Conservation (phyloP, 1,140 invertebrate species). For the Drosophila takahashii region DNA sequence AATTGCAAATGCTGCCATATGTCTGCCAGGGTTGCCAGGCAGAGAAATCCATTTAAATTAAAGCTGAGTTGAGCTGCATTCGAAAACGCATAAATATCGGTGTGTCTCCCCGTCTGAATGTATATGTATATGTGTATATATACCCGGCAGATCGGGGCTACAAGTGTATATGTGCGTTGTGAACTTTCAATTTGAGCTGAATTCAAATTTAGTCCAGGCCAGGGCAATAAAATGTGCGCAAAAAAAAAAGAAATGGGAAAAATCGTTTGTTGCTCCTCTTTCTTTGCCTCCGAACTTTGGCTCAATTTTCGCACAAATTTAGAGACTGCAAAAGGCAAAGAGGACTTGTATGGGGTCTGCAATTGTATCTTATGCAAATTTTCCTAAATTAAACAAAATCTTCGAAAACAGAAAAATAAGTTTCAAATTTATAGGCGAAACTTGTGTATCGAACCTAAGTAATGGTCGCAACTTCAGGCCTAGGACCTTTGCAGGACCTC, state of each 20-base stretch:
- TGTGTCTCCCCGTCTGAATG: conserved; percentile 18
- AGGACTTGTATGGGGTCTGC: conserved; percentile 13
- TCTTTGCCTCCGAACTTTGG: conserved; percentile 63
- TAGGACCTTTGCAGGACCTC: conserved; percentile 38
- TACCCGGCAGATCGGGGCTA: conserved; percentile 8
- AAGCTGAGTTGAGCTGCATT: conserved; percentile 82
- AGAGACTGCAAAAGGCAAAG: conserved; percentile 49
- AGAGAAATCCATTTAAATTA: conserved; percentile 80
- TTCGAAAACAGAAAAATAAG: conserved; percentile 81
- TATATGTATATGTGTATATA: conserved; percentile 22
- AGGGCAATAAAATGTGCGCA: conserved; percentile 69
- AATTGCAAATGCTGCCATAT: conserved; percentile 80
- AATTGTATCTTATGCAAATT: conserved; percentile 83
- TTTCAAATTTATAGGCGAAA: conserved; percentile 67
- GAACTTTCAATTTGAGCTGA: conserved; percentile 82
- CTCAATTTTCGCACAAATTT: conserved; percentile 81
- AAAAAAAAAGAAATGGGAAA: conserved; percentile 19
- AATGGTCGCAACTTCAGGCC: conserved; percentile 57
- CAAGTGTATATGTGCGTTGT: conserved; percentile 48
- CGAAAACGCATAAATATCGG: conserved; percentile 79
- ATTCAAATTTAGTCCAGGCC: conserved; percentile 77
- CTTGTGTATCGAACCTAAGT: conserved; percentile 76
- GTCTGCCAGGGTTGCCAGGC: conserved; percentile 54
- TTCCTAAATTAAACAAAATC: conserved; percentile 82
- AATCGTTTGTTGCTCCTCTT: conserved; percentile 35